Conservation (phyloP, 2,888 invertebrate species). For the Ophion ventricosus region DNA sequence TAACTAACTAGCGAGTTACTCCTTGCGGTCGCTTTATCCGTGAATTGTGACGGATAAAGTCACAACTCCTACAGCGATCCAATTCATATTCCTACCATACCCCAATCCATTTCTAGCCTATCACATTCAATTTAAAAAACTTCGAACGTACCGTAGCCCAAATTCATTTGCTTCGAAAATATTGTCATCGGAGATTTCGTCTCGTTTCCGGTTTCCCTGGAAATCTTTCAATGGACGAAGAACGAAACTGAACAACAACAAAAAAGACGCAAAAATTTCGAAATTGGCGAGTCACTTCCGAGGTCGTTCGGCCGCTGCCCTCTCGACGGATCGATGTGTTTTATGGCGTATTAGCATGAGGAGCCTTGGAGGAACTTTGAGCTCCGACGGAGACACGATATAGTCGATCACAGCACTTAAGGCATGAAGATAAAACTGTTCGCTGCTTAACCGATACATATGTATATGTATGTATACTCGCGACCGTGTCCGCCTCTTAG, state of each 20-base stretch:
- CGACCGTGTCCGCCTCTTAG: conserved; percentile 63
- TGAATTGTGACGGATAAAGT: no score
- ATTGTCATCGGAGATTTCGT: conserved; percentile 46
- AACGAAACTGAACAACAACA: conserved; percentile 17
- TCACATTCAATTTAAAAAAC: not conserved
- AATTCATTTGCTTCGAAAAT: not conserved
- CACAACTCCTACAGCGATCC: no score
- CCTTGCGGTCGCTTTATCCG: not conserved
- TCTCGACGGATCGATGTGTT: conserved; percentile 51
- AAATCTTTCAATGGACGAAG: conserved; percentile 27
- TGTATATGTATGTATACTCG: conserved; percentile 33
- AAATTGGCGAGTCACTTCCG: conserved; percentile 62
- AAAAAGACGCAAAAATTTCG: conserved; percentile 27
- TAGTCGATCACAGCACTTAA: conserved; percentile 78
- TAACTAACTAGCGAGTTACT: not conserved
- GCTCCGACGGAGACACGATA: conserved; percentile 66
- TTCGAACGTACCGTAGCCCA: not conserved
- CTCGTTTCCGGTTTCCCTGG: conserved; percentile 50
- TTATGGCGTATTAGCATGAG: conserved; percentile 47
- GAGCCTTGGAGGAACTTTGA: conserved; percentile 20
- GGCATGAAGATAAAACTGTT: conserved; percentile 73
- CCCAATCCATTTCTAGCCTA: no score
- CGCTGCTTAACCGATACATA: conserved; percentile 41
- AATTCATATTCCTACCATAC: no score
- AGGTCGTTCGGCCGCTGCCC: conserved; percentile 25